These are phyloP conservation scores for Phymastichus coffea DNA, from an alignment of 1,140 invertebrate genomes.

Conservation along the genomic window DNA sequence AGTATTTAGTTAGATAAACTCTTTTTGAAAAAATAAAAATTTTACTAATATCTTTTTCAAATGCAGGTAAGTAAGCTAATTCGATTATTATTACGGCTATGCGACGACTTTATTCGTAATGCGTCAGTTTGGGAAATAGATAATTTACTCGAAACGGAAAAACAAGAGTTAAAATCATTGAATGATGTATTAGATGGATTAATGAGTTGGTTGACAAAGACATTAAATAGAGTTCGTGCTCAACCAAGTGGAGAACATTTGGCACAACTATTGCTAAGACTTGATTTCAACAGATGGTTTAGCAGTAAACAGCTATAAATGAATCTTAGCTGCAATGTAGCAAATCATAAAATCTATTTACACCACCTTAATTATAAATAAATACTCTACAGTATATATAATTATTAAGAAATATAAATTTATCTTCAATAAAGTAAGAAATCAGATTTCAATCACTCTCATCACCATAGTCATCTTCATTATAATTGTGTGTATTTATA, in stretches of 20 bases:
- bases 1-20: conserved; percentile 21
- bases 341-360: conserved; percentile 17
- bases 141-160: conserved; percentile 47
- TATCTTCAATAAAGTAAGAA: conserved; percentile 21
- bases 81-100: conserved; percentile 46
- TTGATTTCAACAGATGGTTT: conserved; percentile 78
- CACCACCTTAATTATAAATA: conserved; percentile 27
- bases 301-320: conserved; percentile 52
- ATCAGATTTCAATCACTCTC: conserved; percentile 45
- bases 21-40: conserved; percentile 13
- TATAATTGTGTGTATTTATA: conserved; percentile 37
- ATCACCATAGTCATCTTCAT: conserved; percentile 47
- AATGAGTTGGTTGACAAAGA: conserved; percentile 53
- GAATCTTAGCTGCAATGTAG: conserved; percentile 5
- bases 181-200: conserved; percentile 48
- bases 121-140: conserved; percentile 53
- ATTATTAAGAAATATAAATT: conserved; percentile 22
- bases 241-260: conserved; percentile 68
- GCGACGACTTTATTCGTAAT: conserved; percentile 53
- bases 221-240: conserved; percentile 62
- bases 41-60: conserved; percentile 25
- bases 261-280: conserved; percentile 67
- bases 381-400: conserved; percentile 18
- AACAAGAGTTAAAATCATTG: conserved; percentile 49
- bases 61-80: conserved; percentile 53